phyloP scores from a whole-genome alignment of 23 tunicate genomes.

The Ascidia mentula region DNA sequence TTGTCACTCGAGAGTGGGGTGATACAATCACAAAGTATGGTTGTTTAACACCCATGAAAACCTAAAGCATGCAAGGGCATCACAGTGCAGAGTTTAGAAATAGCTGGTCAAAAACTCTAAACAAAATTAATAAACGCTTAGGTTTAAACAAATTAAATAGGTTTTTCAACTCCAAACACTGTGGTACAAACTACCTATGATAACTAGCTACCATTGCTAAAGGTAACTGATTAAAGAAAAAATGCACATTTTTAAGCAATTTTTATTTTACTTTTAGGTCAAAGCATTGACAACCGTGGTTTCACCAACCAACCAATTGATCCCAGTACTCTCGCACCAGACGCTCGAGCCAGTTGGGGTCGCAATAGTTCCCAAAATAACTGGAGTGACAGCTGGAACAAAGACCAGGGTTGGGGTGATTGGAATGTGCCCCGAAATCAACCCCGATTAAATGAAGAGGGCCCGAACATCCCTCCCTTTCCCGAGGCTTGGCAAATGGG shows the following conservation, averaged over 20 bases:
- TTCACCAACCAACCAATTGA: not conserved
- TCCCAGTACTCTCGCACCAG: not conserved
- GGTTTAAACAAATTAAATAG: no score
- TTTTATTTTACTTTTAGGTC: no score
- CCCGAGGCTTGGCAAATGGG: constrained; percentile 83
- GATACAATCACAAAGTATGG: no score
- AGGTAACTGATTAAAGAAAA: not conserved
- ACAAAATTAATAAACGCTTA: no score
- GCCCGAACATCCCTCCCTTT: constrained; percentile 82
- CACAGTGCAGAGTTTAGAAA: no score
- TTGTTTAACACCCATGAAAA: no score
- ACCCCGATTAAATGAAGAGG: constrained; percentile 45
- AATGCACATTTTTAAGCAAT: not conserved
- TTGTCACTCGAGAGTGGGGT: no score
- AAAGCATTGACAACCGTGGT: not conserved
- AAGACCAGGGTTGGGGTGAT: constrained; percentile 57
- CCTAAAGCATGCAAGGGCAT: no score
- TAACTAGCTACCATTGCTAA: no score
- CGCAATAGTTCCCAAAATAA: not conserved
- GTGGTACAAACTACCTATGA: no score
- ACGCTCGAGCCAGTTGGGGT: not conserved
- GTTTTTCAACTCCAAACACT: no score
- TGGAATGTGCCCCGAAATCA: constrained; percentile 47
- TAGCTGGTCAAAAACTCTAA: no score
- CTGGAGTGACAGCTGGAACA: constrained; percentile 25